Evolutionary conservation across 2,113 vertebrate genomes (phyloP).

Genomic region (Chloropsis cyanopogon): DNA sequence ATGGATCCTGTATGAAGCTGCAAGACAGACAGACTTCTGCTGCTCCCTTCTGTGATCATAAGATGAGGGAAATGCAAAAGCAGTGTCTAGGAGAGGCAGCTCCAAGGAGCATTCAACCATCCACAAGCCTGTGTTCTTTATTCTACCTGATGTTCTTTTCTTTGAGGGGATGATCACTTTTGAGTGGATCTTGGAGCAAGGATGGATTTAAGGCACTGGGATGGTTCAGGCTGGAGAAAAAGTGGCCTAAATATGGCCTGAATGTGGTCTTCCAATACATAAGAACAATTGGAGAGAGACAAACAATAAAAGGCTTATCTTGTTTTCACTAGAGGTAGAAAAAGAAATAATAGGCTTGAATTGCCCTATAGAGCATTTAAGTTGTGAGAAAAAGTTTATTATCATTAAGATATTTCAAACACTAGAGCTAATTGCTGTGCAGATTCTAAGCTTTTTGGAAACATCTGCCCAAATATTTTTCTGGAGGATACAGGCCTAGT

Average conservation of each 20-base stretch:
- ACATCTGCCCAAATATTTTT: not conserved
- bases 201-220: not conserved
- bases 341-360: not conserved
- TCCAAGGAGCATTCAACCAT: not conserved
- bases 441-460: not conserved
- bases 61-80: not conserved
- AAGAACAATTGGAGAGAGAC: not conserved
- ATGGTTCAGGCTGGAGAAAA: not conserved
- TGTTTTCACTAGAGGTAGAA: not conserved
- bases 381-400: not conserved
- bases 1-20: conserved; percentile 7
- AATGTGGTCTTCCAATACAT: not conserved
- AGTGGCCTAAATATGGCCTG: not conserved
- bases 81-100: not conserved
- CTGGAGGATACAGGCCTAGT: not conserved
- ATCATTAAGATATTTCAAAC: not conserved
- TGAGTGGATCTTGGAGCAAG: not conserved
- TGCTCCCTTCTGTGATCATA: not conserved
- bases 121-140: not conserved
- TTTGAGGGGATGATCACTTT: not conserved
- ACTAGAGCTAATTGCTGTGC: not conserved
- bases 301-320: not conserved
- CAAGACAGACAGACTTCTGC: conserved; percentile 24
- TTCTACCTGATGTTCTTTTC: not conserved
- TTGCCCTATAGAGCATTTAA: not conserved